These are phyloP conservation scores for Meliscaeva auricollis DNA, from an alignment of 2,888 invertebrate species.

Conservation along the genomic window DNA sequence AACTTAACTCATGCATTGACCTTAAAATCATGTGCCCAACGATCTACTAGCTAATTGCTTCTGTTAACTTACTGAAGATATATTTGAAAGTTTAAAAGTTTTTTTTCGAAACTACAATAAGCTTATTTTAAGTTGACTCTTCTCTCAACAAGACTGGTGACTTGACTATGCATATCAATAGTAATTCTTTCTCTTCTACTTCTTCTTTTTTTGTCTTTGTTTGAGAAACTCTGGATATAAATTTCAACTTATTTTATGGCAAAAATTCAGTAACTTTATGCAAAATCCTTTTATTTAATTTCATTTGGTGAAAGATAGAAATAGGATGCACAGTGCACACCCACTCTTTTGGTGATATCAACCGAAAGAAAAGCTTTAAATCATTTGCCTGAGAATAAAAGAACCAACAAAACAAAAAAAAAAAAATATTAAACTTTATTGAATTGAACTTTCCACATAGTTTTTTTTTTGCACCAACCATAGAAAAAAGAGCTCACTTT, in stretches of 20 bases:
- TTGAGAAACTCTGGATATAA: conserved; percentile 11
- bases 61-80: conserved; percentile 5
- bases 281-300: conserved; percentile 46
- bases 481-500: conserved; percentile 42
- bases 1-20: too few species aligned
- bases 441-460: conserved; percentile 50
- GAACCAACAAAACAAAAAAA: not conserved
- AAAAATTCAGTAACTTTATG: conserved; percentile 51
- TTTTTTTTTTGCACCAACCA: not conserved
- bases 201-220: not conserved
- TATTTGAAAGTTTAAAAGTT: conserved; percentile 5
- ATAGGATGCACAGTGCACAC: not conserved
- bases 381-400: conserved; percentile 17
- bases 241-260: conserved; percentile 48
- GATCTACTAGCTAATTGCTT: conserved; percentile 4
- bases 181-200: too few species aligned
- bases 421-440: conserved; percentile 22
- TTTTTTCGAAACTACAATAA: conserved; percentile 3
- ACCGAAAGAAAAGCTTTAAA: conserved; percentile 43
- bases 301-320: conserved; percentile 13
- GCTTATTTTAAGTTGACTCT: conserved; percentile 23
- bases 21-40: not conserved
- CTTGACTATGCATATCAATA: too few species aligned
- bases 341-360: conserved; percentile 28
- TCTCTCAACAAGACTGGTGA: not conserved